phyloP scores from a whole-genome alignment of 1,140 invertebrate species.

The Euwallacea fornicatus region DNA sequence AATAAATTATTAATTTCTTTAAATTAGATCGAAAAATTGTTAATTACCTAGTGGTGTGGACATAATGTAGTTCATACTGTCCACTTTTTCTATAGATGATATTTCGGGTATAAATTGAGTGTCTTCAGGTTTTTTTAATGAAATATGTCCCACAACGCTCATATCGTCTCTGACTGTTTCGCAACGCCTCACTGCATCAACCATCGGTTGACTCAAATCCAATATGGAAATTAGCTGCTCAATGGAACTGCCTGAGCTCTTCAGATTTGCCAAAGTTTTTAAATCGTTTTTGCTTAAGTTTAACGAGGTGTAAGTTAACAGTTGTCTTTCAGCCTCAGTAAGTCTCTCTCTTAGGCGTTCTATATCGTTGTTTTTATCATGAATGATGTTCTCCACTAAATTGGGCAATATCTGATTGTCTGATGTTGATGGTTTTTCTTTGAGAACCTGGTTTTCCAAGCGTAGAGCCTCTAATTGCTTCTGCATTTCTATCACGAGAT shows the following conservation, averaged over 20 bases:
- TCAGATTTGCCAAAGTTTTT: constrained; percentile 45
- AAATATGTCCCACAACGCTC: constrained; percentile 1
- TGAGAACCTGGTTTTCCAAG: constrained; percentile 59
- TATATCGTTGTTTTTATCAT: constrained; percentile 70
- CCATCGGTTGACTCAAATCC: constrained; percentile 42
- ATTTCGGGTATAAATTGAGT: constrained; percentile 51
- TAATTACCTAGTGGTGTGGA: constrained; percentile 32
- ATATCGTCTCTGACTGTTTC: constrained; percentile 48
- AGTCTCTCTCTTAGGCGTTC: constrained; percentile 62
- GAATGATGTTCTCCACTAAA: constrained; percentile 64
- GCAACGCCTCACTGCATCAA: constrained; percentile 21
- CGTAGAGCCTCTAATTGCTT: constrained; percentile 58
- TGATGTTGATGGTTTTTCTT: constrained; percentile 55
- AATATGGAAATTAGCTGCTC: constrained; percentile 40
- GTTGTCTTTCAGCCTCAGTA: constrained; percentile 56
- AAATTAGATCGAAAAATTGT: not conserved
- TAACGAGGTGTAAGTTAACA: constrained; percentile 55
- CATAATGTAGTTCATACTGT: constrained; percentile 38
- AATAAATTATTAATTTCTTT: not conserved
- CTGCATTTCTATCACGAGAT: constrained; percentile 59
- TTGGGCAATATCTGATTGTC: constrained; percentile 57
- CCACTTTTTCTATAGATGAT: constrained; percentile 47
- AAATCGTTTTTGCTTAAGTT: constrained; percentile 60
- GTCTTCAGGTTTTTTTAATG: constrained; percentile 48
- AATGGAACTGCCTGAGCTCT: constrained; percentile 49